Evolutionary conservation across 2,888 invertebrate species (phyloP).

Genomic region (Julus scanicus): DNA sequence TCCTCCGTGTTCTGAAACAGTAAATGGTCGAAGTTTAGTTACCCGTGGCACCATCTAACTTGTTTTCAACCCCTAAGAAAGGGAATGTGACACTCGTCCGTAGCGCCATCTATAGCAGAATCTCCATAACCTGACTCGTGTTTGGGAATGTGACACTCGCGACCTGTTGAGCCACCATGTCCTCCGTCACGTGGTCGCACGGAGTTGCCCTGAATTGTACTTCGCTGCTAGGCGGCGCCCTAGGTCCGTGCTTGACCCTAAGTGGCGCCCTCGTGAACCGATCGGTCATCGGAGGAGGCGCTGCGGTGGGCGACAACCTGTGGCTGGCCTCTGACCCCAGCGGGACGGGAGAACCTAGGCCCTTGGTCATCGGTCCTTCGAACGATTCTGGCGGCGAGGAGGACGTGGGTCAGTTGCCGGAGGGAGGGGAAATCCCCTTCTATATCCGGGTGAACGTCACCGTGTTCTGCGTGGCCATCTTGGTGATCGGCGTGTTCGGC

Average conservation of each 20-base stretch:
- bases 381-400: background rate
- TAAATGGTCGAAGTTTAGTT: too few relatives aligned
- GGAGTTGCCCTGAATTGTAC: background rate
- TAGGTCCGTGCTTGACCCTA: background rate
- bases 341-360: background rate
- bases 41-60: background rate
- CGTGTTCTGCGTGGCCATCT: slow-evolving; percentile 86
- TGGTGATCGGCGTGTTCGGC: slow-evolving; percentile 89
- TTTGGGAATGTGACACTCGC: too few relatives aligned
- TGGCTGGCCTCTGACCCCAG: background rate
- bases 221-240: background rate
- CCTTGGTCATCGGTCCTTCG: background rate
- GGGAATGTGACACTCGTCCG: too few relatives aligned
- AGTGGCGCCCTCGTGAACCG: background rate
- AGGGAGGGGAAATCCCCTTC: slow-evolving; percentile 73
- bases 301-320: background rate
- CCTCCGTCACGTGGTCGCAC: background rate
- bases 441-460: slow-evolving; percentile 90
- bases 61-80: too few relatives aligned
- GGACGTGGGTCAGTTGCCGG: background rate
- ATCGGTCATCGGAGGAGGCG: background rate
- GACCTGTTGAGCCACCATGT: background rate
- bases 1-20: too few relatives aligned
- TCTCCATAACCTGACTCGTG: too few relatives aligned
- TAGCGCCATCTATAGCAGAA: background rate